Conservation (phyloP, 2,113 vertebrate genomes). For the Laticauda laticaudata region DNA sequence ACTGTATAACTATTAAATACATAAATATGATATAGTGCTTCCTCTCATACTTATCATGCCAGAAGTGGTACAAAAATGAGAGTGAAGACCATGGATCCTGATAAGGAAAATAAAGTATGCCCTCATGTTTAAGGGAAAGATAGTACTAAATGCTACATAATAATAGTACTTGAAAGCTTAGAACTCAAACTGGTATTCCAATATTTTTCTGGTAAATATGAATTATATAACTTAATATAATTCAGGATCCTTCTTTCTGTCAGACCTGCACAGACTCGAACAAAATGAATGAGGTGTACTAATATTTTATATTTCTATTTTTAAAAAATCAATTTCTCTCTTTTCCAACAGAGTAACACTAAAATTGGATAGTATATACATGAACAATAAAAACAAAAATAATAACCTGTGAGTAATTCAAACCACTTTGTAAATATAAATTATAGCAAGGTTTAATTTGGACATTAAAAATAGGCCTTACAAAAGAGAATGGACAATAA, state of each 20-base stretch:
- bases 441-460: background rate
- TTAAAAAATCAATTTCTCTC: background rate
- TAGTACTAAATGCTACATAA: background rate
- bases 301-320: background rate
- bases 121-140: background rate
- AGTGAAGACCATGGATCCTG: background rate
- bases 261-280: background rate
- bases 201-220: background rate
- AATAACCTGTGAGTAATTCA: background rate
- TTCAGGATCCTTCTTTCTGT: background rate
- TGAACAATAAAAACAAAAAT: background rate
- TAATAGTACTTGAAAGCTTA: background rate
- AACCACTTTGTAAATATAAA: background rate
- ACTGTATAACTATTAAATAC: background rate
- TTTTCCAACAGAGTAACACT: background rate
- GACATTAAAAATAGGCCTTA: background rate
- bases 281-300: background rate
- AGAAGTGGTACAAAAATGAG: background rate
- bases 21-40: background rate
- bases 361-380: background rate
- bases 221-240: background rate
- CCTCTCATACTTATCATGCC: background rate
- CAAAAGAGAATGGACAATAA: background rate
- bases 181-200: background rate
- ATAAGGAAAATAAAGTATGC: background rate